A percentile compares a stretch with the other conserved stretches of the same genome.
phyloP scores from a whole-genome alignment of 2,797 vertebrate genomes.

The Thripadectes ignobilis region DNA sequence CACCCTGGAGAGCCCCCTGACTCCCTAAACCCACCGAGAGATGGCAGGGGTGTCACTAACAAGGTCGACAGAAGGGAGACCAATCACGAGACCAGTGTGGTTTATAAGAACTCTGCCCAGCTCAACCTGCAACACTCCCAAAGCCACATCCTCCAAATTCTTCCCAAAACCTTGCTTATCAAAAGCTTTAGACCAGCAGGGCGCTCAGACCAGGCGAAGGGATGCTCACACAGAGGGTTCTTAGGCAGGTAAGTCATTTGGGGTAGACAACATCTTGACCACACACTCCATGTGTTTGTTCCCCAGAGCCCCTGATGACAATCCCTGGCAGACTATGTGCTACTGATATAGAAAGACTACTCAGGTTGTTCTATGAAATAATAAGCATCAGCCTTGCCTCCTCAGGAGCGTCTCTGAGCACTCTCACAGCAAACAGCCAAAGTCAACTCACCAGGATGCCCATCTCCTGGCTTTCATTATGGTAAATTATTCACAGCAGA shows the following conservation, averaged over 20 bases:
- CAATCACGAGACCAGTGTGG: background rate
- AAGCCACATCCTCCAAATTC: background rate
- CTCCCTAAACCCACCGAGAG: background rate
- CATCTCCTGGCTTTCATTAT: background rate
- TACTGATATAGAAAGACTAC: background rate
- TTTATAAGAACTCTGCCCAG: background rate
- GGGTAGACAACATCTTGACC: background rate
- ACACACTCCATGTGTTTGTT: background rate
- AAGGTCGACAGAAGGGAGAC: background rate
- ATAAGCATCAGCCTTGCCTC: background rate
- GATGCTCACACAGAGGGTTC: background rate
- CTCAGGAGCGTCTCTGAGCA: background rate
- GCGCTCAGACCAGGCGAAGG: background rate
- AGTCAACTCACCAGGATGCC: conserved; percentile 13
- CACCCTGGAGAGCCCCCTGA: background rate
- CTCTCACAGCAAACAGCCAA: background rate
- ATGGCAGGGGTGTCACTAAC: background rate
- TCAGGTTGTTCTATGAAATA: background rate
- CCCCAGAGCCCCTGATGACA: background rate
- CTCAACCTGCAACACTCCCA: background rate
- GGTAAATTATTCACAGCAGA: conserved; percentile 31
- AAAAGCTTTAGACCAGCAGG: background rate
- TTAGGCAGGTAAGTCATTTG: background rate
- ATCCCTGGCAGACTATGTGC: background rate
- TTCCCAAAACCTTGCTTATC: background rate